Evolutionary conservation across 2,113 vertebrate genomes (phyloP).

Genomic region (Scatophagus argus): DNA sequence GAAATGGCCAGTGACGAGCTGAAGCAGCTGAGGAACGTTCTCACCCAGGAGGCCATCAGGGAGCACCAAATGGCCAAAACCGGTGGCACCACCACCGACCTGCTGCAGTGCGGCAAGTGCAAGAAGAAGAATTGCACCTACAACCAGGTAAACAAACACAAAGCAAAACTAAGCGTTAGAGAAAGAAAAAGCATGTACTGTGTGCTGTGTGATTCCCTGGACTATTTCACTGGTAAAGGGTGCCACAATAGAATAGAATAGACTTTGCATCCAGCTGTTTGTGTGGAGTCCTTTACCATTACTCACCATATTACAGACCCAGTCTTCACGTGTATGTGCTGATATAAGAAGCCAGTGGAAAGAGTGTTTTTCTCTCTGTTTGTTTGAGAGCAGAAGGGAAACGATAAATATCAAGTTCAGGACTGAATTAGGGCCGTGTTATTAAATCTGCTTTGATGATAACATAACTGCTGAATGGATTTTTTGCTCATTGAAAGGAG

Average conservation of each 20-base stretch:
- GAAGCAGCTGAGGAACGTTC: constrained; percentile 90
- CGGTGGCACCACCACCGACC: constrained; percentile 91
- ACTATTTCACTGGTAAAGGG: background rate
- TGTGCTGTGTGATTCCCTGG: too few relatives aligned
- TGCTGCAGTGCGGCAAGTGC: constrained; percentile 96
- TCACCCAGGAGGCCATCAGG: constrained; percentile 97
- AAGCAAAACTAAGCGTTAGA: background rate
- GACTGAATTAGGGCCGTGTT: background rate
- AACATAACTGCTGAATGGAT: background rate
- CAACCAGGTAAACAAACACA: constrained; percentile 72
- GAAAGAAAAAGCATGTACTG: background rate
- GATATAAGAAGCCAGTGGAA: background rate
- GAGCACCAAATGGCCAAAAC: constrained; percentile 99
- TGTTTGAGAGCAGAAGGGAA: background rate
- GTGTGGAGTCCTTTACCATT: background rate
- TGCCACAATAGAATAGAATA: too few relatives aligned
- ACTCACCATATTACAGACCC: background rate
- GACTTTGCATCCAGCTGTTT: too few relatives aligned
- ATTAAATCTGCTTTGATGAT: background rate
- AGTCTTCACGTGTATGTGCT: too few relatives aligned
- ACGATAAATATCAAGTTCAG: background rate
- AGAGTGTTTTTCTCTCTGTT: background rate
- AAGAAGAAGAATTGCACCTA: constrained; percentile 98
- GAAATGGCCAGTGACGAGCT: constrained; percentile 99
- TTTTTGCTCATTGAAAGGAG: background rate